These are phyloP conservation scores for Musca vetustissima DNA, from an alignment of 1,140 invertebrate species.

Conservation along the genomic window DNA sequence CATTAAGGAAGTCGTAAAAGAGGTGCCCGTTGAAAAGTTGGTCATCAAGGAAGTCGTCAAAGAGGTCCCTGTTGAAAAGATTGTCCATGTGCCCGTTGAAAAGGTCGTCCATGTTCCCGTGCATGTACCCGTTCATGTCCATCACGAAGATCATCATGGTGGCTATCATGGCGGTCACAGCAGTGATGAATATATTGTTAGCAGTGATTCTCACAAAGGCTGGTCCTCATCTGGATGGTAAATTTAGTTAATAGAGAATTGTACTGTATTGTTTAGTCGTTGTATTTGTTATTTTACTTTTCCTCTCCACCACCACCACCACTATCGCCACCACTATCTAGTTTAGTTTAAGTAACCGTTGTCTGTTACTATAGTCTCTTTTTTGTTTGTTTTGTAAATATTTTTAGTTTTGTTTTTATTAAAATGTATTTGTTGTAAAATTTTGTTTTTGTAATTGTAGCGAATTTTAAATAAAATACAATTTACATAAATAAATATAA, in stretches of 20 bases:
- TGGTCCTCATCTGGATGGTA: constrained; percentile 35
- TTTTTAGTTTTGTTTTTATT: too few relatives aligned
- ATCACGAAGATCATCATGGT: constrained; percentile 45
- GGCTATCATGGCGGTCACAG: constrained; percentile 31
- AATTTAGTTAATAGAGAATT: background rate
- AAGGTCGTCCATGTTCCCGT: constrained; percentile 43
- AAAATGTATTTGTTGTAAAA: too few relatives aligned
- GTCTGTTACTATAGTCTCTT: too few relatives aligned
- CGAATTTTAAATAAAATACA: too few relatives aligned
- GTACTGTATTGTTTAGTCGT: background rate
- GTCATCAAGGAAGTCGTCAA: constrained; percentile 43
- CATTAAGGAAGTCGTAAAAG: constrained; percentile 41
- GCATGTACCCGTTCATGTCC: constrained; percentile 42
- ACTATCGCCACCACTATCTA: too few relatives aligned
- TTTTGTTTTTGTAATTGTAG: too few relatives aligned
- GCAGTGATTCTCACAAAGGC: constrained; percentile 45
- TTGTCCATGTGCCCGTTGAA: constrained; percentile 45
- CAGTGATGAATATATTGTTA: constrained; percentile 32
- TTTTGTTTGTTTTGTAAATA: too few relatives aligned
- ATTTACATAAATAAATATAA: too few relatives aligned
- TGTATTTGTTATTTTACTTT: background rate
- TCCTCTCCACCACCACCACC: too few relatives aligned
- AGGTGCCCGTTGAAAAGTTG: constrained; percentile 44
- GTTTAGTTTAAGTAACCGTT: too few relatives aligned
- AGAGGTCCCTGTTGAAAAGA: constrained; percentile 31